Base-by-base conservation (phyloP, 2,888 invertebrate species). In the Monopis laevigella region DNA sequence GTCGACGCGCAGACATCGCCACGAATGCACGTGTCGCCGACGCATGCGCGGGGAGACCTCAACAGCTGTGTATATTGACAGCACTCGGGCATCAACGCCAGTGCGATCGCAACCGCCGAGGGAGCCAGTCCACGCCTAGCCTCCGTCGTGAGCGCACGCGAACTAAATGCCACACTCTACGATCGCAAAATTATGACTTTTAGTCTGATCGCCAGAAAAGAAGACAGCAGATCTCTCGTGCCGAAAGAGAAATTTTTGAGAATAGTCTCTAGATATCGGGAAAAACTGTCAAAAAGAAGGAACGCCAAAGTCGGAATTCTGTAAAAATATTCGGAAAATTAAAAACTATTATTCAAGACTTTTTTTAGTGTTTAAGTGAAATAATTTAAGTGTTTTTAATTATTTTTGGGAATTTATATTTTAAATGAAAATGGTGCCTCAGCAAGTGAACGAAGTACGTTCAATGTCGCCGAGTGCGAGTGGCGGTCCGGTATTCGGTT, bases 401-500 rank as follows among this genome's bases (percentile, higher is more conserved):
- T 41, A 21, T 21, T 51, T 49, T 46, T 56, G 62, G 30, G 21
- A 30, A 41, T 65, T 63, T 59, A 70, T 71, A 11, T 19, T 36
- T 18, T 16, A 18, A 63, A 63, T 58, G 62, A 78, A 70, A 75
- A 89, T 89, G 89, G 89, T 89, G 84, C 89, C 89, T 56, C 89
- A 89, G 73, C 88, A 89, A 81, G 71, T 82, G 59, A 78, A 82
- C 66, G 78, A 81, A 63, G 80, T 78, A 55, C 63, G 82, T 60
- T 82, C 83, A 54, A 73, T 83, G 70, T 82, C 84, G 53, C 85
- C 86, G 45, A 82, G 86, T 42, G 82, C 84, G 61, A 85, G 84
- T 67, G 85, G 85, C 56, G 78, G 83, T 53, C 87, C 88, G 51
- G 84, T 91, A 62, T 96, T 96, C 80, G 96, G 96, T 55, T 96